Conservation (phyloP, 2,797 vertebrate species). For the Uromys caudimaculatus region DNA sequence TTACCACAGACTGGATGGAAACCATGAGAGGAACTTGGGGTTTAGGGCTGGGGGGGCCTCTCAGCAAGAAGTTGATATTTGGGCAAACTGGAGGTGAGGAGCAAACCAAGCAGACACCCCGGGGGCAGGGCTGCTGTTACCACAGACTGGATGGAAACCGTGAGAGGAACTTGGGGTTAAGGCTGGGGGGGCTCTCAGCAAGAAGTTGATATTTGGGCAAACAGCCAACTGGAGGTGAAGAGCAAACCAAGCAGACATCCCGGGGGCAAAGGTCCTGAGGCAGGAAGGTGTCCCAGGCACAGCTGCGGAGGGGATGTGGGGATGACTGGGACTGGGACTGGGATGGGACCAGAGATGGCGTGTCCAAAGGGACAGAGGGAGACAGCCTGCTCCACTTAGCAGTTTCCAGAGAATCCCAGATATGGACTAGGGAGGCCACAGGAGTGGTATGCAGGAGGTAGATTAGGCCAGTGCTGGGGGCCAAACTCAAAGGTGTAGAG, state of each 20-base stretch:
- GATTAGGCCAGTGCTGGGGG: too few species aligned
- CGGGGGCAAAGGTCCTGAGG: background rate
- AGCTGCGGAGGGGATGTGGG: background rate
- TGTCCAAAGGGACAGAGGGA: background rate
- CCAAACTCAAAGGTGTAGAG: background rate
- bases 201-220: background rate
- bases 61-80: background rate
- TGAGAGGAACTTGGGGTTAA: too few species aligned
- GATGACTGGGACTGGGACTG: background rate
- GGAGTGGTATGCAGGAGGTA: background rate
- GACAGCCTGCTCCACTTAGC: background rate
- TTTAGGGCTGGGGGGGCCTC: too few species aligned
- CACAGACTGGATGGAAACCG: background rate
- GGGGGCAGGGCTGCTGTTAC: background rate
- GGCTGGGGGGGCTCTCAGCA: too few species aligned
- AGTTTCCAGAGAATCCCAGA: background rate
- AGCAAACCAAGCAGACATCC: too few species aligned
- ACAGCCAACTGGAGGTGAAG: background rate
- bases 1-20: background rate
- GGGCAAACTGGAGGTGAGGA: background rate
- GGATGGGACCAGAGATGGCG: too few species aligned
- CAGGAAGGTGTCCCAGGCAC: background rate
- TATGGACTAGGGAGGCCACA: background rate
- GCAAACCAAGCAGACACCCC: too few species aligned
- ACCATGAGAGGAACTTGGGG: too few species aligned